A percentile compares a stretch with the other conserved stretches of the same genome.
Conservation (phyloP, 2,113 vertebrate genomes). For the Hepsetus odoe region DNA sequence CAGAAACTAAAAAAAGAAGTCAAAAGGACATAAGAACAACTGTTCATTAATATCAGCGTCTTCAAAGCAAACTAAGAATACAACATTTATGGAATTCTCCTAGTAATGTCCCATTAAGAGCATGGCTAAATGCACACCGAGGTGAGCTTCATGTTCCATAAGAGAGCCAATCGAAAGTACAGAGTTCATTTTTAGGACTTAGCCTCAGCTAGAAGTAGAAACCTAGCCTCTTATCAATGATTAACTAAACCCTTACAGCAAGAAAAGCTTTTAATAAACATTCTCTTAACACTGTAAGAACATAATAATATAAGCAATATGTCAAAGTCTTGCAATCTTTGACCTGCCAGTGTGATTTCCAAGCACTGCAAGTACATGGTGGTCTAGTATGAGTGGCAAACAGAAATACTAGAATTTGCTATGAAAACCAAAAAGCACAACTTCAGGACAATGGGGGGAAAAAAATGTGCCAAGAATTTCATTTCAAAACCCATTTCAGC, state of each 20-base stretch:
- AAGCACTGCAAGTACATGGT: not conserved
- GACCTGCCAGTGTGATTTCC: not conserved
- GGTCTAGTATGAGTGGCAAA: not conserved
- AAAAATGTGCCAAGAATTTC: not conserved
- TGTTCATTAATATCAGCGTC: not conserved
- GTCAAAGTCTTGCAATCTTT: not conserved
- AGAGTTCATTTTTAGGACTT: slow-evolving; percentile 3
- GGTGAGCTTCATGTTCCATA: not conserved
- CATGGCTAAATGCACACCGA: slow-evolving; percentile 25
- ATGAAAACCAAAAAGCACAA: too few relatives aligned
- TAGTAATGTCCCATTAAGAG: slow-evolving; percentile 2
- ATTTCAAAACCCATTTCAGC: not conserved
- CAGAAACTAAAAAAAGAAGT: not conserved
- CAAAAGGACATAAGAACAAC: not conserved
- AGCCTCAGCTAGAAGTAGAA: slow-evolving; percentile 21
- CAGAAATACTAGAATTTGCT: not conserved
- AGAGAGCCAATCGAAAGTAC: slow-evolving; percentile 6
- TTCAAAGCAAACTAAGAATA: not conserved
- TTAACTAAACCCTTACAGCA: slow-evolving; percentile 23
- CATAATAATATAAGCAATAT: not conserved
- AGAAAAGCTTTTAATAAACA: slow-evolving; percentile 31
- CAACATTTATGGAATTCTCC: not conserved
- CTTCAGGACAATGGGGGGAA: too few relatives aligned
- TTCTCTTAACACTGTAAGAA: slow-evolving; percentile 15
- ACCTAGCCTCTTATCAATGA: slow-evolving; percentile 39